Evolutionary conservation across 1,140 invertebrate species (phyloP).

Genomic region (Batillaria attramentaria): DNA sequence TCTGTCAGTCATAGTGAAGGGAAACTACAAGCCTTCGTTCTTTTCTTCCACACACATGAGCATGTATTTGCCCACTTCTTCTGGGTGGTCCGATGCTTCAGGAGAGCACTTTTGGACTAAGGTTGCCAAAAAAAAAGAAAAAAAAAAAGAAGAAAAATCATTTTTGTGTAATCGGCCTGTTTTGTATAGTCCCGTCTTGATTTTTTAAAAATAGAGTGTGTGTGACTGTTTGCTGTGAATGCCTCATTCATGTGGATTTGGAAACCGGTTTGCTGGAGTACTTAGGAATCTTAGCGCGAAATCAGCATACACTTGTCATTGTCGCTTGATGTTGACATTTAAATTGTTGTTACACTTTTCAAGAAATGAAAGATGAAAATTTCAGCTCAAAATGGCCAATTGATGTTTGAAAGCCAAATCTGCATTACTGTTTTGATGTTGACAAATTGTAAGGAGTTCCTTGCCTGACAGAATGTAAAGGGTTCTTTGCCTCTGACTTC

Average conservation of each 20-base stretch:
- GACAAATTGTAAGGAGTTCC: too few relatives aligned
- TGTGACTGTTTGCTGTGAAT: slow-evolving; percentile 29
- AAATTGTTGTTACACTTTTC: not conserved
- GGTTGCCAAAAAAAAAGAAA: not conserved
- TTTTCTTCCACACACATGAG: slow-evolving; percentile 1
- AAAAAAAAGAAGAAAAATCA: not conserved
- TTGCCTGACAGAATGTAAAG: too few relatives aligned
- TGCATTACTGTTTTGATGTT: slow-evolving; percentile 6
- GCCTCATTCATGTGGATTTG: not conserved
- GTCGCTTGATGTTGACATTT: not conserved
- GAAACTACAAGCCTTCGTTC: not conserved
- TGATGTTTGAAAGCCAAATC: slow-evolving; percentile 13
- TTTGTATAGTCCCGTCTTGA: not conserved
- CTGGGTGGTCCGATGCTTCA: not conserved
- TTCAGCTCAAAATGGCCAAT: not conserved
- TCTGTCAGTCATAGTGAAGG: not conserved
- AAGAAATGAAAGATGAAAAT: not conserved
- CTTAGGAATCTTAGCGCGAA: not conserved
- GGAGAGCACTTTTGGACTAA: slow-evolving; percentile 9
- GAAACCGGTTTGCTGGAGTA: not conserved
- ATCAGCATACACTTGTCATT: not conserved
- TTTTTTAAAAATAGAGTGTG: slow-evolving; percentile 16
- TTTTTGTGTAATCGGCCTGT: slow-evolving; percentile 13
- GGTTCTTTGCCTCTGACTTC: too few relatives aligned
- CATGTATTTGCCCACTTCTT: not conserved